Evolutionary conservation across 2,888 invertebrate species (phyloP).

Genomic region (Lithophane semibrunnea): DNA sequence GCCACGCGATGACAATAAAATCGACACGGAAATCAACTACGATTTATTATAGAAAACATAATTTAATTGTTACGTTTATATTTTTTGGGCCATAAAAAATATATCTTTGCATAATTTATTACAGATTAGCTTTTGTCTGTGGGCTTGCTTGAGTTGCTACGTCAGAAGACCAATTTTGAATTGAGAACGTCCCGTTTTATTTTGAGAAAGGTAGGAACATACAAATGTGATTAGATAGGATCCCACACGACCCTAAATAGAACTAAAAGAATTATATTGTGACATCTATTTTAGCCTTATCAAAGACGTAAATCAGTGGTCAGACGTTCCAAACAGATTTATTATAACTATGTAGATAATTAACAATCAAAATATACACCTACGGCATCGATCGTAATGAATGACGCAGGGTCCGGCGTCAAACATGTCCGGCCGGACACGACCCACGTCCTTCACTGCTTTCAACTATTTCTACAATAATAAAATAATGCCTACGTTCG

Average conservation of each 20-base stretch:
- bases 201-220: background rate
- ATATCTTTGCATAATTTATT: slow-evolving; percentile 61
- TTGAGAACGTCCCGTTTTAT: background rate
- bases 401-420: slow-evolving; percentile 80
- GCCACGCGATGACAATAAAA: slow-evolving; percentile 62
- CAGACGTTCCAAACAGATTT: slow-evolving; percentile 51
- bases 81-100: slow-evolving; percentile 56
- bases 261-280: slow-evolving; percentile 18
- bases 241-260: background rate
- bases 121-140: slow-evolving; percentile 35
- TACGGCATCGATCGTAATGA: slow-evolving; percentile 76
- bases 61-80: slow-evolving; percentile 67
- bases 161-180: slow-evolving; percentile 33
- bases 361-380: slow-evolving; percentile 75
- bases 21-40: slow-evolving; percentile 63
- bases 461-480: slow-evolving; percentile 73
- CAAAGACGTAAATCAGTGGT: slow-evolving; percentile 45
- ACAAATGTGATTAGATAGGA: slow-evolving; percentile 1
- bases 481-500: slow-evolving; percentile 72
- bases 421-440: slow-evolving; percentile 81
- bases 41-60: slow-evolving; percentile 68
- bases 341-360: slow-evolving; percentile 68
- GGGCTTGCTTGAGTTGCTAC: slow-evolving; percentile 6
- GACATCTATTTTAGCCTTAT: slow-evolving; percentile 53
- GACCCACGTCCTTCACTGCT: slow-evolving; percentile 82